These are phyloP conservation scores for Aleiodes testaceus DNA, from an alignment of 2,888 invertebrate genomes.

Conservation along the genomic window DNA sequence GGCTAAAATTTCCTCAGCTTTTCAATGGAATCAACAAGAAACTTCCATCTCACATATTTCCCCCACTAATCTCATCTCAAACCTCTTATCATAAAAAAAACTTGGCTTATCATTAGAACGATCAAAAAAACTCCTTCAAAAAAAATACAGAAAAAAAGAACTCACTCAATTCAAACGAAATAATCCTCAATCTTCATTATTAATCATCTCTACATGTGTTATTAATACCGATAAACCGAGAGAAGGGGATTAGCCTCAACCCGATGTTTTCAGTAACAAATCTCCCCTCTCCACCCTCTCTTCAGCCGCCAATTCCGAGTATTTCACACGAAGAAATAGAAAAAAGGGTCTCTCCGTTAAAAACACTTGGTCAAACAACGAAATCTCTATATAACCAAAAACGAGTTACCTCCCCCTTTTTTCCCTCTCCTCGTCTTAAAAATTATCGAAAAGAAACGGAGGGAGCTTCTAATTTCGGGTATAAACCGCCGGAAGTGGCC, in stretches of 20 bases:
- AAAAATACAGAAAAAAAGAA: too few species aligned
- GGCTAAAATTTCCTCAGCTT: too few species aligned
- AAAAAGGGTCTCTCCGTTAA: not conserved
- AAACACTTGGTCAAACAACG: conserved; percentile 47
- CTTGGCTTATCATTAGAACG: not conserved
- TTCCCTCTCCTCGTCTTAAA: conserved; percentile 11
- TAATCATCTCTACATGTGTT: too few species aligned
- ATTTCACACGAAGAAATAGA: conserved; percentile 11
- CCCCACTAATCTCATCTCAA: too few species aligned
- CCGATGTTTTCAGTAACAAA: conserved; percentile 12
- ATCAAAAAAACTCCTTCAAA: not conserved
- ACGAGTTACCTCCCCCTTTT: conserved; percentile 9
- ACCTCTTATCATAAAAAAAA: too few species aligned
- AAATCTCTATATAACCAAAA: conserved; percentile 37
- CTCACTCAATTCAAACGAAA: too few species aligned
- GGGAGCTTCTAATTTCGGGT: conserved; percentile 65
- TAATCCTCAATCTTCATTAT: too few species aligned
- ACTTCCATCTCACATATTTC: too few species aligned
- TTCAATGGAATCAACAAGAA: too few species aligned
- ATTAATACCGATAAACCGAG: not conserved
- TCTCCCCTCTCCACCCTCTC: not conserved
- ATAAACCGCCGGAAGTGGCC: conserved; percentile 67
- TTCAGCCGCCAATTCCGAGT: not conserved
- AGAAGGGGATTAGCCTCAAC: conserved; percentile 2
- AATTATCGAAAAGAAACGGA: conserved; percentile 59